phyloP scores from a whole-genome alignment of 2,888 invertebrate genomes.

The Helleia helle region DNA sequence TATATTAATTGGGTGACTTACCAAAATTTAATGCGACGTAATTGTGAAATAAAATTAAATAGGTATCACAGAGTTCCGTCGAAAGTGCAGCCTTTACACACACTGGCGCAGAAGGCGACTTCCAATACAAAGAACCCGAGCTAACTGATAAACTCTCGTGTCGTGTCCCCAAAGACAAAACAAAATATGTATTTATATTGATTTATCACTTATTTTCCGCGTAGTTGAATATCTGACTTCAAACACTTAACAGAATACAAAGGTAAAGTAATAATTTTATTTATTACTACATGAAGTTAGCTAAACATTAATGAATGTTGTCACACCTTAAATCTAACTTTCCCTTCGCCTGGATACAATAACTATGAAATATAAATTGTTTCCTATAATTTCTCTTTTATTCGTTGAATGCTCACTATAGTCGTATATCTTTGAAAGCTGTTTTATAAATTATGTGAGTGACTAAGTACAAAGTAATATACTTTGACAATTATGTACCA shows the following conservation, averaged over 20 bases:
- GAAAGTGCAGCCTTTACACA: slow-evolving; percentile 67
- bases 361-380: background rate
- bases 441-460: background rate
- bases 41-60: slow-evolving; percentile 12
- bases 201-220: slow-evolving; percentile 33
- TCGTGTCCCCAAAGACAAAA: slow-evolving; percentile 29
- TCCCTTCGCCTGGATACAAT: background rate
- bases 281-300: slow-evolving; percentile 42
- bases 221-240: slow-evolving; percentile 34
- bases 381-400: background rate
- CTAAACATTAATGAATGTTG: slow-evolving; percentile 32
- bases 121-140: slow-evolving; percentile 42
- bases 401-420: no score
- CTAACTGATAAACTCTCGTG: slow-evolving; percentile 34
- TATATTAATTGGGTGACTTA: slow-evolving; percentile 13
- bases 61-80: slow-evolving; percentile 29
- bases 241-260: slow-evolving; percentile 35
- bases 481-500: slow-evolving; percentile 17
- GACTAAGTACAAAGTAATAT: background rate
- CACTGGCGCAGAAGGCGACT: slow-evolving; percentile 72
- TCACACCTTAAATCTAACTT: slow-evolving; percentile 15
- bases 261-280: slow-evolving; percentile 27
- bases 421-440: no score
- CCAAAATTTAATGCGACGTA: slow-evolving; percentile 16
- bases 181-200: slow-evolving; percentile 25